A percentile compares a stretch with the other conserved stretches of the same genome.
These are phyloP conservation scores for Polyploca ridens DNA, from an alignment of 2,888 invertebrate genomes.

Conservation along the genomic window DNA sequence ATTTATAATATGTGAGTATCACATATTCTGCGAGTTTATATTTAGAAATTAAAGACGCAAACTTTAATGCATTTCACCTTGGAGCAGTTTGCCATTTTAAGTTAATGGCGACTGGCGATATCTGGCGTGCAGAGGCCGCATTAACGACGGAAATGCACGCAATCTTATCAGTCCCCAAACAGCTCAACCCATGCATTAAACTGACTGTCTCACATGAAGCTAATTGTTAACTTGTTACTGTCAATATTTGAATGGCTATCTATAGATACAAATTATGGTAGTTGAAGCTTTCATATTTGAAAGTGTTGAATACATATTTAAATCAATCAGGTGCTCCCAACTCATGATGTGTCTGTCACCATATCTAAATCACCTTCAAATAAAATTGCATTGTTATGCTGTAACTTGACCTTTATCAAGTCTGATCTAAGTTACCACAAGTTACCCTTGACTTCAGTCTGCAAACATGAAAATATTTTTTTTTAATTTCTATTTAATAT, in stretches of 20 bases:
- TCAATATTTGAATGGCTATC: too few relatives aligned
- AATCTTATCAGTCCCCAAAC: constrained; percentile 22
- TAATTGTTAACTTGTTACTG: neutral
- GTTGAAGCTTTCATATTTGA: too few relatives aligned
- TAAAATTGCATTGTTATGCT: neutral
- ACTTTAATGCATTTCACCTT: constrained; percentile 41
- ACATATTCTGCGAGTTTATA: too few relatives aligned
- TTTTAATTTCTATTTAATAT: too few relatives aligned
- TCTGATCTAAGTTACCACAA: neutral
- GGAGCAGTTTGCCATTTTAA: constrained; percentile 50
- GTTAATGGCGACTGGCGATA: constrained; percentile 28
- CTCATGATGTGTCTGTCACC: too few relatives aligned
- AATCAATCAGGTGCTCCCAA: too few relatives aligned
- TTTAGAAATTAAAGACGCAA: neutral
- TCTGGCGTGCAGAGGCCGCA: constrained; percentile 35
- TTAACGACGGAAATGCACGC: constrained; percentile 26
- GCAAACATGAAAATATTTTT: too few relatives aligned
- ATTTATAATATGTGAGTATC: too few relatives aligned
- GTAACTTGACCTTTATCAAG: neutral
- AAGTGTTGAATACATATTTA: neutral
- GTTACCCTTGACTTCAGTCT: neutral
- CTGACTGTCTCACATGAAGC: neutral
- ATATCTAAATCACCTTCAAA: neutral
- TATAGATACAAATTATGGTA: too few relatives aligned
- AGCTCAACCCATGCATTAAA: neutral